Conservation (phyloP, 2,113 vertebrate species). For the Aphelocoma coerulescens region DNA sequence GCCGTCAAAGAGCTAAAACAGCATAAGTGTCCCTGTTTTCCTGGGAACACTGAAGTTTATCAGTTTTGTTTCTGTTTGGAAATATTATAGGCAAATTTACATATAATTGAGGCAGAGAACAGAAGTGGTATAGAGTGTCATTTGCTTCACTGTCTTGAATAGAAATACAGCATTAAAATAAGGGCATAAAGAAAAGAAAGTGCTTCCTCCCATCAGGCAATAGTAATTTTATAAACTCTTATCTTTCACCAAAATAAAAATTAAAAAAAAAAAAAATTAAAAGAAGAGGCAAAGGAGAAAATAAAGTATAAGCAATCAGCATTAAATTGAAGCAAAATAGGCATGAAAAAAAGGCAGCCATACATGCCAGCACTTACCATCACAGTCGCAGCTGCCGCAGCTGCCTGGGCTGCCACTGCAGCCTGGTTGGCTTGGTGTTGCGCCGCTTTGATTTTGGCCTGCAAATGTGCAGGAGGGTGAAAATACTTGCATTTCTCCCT, state of each 20-base stretch:
- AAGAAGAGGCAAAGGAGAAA: constrained; percentile 27
- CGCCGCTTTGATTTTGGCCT: constrained; percentile 97
- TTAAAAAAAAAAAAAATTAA: not conserved
- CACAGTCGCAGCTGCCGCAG: constrained; percentile 87
- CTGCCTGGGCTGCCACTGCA: constrained; percentile 86
- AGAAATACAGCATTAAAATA: constrained; percentile 65
- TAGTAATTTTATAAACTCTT: constrained; percentile 21
- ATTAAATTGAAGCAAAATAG: constrained; percentile 31
- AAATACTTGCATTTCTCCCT: constrained; percentile 99
- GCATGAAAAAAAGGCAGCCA: constrained; percentile 40
- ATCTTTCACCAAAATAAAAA: not conserved
- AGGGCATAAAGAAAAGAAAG: constrained; percentile 44
- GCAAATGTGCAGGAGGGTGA: constrained; percentile 98
- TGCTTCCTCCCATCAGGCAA: constrained; percentile 66
- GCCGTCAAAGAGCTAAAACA: constrained; percentile 14
- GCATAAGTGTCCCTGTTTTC: not conserved
- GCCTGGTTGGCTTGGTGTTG: constrained; percentile 95
- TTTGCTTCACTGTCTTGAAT: constrained; percentile 58
- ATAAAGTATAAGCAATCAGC: constrained; percentile 31
- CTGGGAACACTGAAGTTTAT: not conserved
- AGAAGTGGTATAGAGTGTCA: constrained; percentile 58
- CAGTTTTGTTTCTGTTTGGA: not conserved
- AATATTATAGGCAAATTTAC: constrained; percentile 12
- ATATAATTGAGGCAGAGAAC: constrained; percentile 46
- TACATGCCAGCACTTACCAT: constrained; percentile 85